Evolutionary conservation across 2,113 vertebrate genomes (phyloP), one percentile per base, ranked within the genome.

Genomic region (Vulpes lagopus): DNA sequence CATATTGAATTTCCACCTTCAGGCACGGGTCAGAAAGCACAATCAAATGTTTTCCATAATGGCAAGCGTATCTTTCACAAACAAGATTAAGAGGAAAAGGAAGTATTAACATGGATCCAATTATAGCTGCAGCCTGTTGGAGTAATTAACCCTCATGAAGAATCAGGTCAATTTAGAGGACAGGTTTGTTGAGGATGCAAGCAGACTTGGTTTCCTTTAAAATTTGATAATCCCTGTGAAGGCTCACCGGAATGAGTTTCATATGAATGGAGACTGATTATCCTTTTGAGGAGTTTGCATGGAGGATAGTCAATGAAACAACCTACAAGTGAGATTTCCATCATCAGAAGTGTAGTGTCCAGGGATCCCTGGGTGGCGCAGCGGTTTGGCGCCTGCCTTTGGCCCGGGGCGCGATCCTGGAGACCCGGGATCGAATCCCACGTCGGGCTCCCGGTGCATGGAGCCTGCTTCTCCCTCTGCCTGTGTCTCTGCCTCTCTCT

Each of bases 1-100:
- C 11, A 11, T 55, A 60, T 62, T 38, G 64, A 95, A 86, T 55
- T 82, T 38, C 53, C 67, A 89, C 73, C 65, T 85, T 89, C 49
- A 60, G n/a, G 71, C 17, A 38, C 43, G 62, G 67, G 85, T 92
- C 64, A 74, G 38, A 71, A 64, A 94, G 43, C 20, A 86, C 19
- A 95, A 8, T 27, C 2, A 32, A 20, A 43, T 85, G 8, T 43
- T 76, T 76, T 83, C 59, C 23, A 35, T 90, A 74, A 76, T 2
- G 3, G 32, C 43, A 82, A 86, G 10, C 14, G 3, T 89, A 79
- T 89, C 20, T 92, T 82, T 81, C 23, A 25, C 38, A 94, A 91
- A 65, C 51, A 90, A 87, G 62, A 59, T 96, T 55, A 79, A 90
- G 55, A 89, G 25, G 23, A 55, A 94, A 95, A 65, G 19, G 73